Conservation (phyloP, 37 sponge, comb jelly and placozoan species). For the Aplysina aerophoba region DNA sequence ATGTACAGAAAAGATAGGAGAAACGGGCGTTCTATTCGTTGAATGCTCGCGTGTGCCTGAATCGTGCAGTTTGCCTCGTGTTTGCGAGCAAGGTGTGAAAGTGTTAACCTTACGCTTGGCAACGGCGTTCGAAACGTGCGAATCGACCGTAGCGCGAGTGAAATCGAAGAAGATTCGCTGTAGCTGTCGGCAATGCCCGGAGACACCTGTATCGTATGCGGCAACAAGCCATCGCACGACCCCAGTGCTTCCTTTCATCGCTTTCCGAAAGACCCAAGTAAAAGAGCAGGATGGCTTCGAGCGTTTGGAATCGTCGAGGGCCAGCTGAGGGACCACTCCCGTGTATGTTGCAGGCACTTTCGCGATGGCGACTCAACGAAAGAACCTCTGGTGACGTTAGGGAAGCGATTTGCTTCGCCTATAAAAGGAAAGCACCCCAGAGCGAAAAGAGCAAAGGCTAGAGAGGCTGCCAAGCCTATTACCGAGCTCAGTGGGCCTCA, state of each 20-base stretch:
- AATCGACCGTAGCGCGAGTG: not conserved
- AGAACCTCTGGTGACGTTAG: constrained; percentile 32
- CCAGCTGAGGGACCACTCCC: constrained; percentile 21
- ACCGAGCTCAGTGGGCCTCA: not conserved
- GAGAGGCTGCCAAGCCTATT: not conserved
- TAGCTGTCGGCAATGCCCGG: constrained; percentile 39
- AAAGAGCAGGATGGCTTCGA: constrained; percentile 21
- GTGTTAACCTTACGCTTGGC: not conserved
- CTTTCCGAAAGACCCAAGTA: not conserved
- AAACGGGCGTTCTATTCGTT: not conserved
- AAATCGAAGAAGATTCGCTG: not conserved
- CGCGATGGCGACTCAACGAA: constrained; percentile 42
- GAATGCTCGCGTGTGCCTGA: too few relatives aligned
- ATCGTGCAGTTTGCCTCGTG: too few relatives aligned
- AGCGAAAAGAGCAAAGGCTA: not conserved
- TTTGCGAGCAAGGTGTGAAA: too few relatives aligned
- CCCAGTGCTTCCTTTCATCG: constrained; percentile 29
- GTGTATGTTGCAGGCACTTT: constrained; percentile 53
- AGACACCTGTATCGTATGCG: constrained; percentile 44
- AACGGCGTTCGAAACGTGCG: not conserved
- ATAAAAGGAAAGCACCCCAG: constrained; percentile 23
- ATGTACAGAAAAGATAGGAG: not conserved
- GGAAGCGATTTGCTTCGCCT: constrained; percentile 51
- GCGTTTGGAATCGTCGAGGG: constrained; percentile 17
- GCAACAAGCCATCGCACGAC: constrained; percentile 30